Percentiles rank a stretch among this genome's conserved stretches.
Evolutionary conservation across 2,797 vertebrate genomes (phyloP).

Genomic region (Alcedo quadribrachys): DNA sequence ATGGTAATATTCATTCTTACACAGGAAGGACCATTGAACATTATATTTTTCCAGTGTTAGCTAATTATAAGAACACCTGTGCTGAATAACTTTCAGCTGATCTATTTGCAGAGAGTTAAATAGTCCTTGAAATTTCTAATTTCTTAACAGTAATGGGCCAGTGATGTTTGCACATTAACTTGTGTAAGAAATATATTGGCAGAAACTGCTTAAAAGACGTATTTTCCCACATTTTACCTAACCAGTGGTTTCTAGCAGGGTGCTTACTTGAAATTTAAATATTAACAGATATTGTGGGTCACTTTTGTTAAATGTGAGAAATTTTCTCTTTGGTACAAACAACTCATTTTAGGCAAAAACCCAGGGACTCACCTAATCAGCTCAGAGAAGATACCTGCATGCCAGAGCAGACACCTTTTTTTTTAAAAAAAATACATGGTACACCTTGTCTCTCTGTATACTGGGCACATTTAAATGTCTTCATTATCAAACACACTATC

Average conservation of each 20-base stretch:
- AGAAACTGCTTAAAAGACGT: constrained; percentile 34
- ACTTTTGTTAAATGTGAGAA: neutral
- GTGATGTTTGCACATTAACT: constrained; percentile 51
- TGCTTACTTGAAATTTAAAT: constrained; percentile 27
- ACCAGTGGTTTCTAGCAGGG: neutral
- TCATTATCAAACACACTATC: neutral
- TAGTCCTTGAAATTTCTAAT: constrained; percentile 75
- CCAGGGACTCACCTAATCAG: constrained; percentile 31
- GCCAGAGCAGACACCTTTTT: neutral
- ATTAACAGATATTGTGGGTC: neutral
- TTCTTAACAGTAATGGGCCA: constrained; percentile 61
- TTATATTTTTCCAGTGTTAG: constrained; percentile 62
- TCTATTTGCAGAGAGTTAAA: constrained; percentile 78
- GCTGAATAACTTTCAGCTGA: constrained; percentile 70
- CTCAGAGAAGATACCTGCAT: constrained; percentile 19
- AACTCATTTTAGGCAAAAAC: neutral
- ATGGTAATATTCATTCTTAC: constrained; percentile 43
- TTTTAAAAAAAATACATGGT: no score
- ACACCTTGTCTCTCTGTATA: neutral
- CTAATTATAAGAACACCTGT: constrained; percentile 80
- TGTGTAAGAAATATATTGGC: neutral
- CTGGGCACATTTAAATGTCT: neutral
- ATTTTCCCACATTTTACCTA: neutral
- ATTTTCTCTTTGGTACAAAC: constrained; percentile 38
- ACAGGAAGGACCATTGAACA: constrained; percentile 72